These are phyloP conservation scores for Pygoscelis antarcticus DNA, from an alignment of 2,113 vertebrate genomes.

Conservation along the genomic window DNA sequence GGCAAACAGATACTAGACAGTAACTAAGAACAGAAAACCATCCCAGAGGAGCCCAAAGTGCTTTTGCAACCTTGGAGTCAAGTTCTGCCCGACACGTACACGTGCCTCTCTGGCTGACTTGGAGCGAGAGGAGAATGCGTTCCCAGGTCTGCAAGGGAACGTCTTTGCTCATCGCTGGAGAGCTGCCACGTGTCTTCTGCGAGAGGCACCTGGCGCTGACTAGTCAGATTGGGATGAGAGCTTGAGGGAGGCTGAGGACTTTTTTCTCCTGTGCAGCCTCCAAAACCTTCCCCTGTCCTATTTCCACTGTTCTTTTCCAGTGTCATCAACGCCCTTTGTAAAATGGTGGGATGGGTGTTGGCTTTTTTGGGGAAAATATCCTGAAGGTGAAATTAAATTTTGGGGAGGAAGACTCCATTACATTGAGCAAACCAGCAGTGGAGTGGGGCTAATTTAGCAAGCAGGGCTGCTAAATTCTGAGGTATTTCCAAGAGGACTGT, in stretches of 20 bases:
- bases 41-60: not conserved
- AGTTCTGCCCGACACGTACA: not conserved
- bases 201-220: constrained; percentile 21
- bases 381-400: not conserved
- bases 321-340: not conserved
- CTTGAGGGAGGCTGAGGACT: not conserved
- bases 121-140: not conserved
- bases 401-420: not conserved
- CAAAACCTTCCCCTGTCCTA: not conserved
- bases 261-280: not conserved
- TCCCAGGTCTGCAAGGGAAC: not conserved
- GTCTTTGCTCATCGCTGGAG: not conserved
- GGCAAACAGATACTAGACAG: not conserved
- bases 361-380: not conserved
- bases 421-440: not conserved
- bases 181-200: not conserved
- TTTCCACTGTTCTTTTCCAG: not conserved
- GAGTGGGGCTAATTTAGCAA: not conserved
- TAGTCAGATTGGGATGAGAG: not conserved
- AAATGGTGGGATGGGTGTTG: not conserved
- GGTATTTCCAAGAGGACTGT: not conserved
- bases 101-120: not conserved
- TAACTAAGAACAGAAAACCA: not conserved
- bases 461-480: not conserved
- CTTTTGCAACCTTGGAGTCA: not conserved